Evolutionary conservation across 2,888 invertebrate species (phyloP), one percentile per base, ranked within the genome.

Genomic region (Andrena haemorrhoa): DNA sequence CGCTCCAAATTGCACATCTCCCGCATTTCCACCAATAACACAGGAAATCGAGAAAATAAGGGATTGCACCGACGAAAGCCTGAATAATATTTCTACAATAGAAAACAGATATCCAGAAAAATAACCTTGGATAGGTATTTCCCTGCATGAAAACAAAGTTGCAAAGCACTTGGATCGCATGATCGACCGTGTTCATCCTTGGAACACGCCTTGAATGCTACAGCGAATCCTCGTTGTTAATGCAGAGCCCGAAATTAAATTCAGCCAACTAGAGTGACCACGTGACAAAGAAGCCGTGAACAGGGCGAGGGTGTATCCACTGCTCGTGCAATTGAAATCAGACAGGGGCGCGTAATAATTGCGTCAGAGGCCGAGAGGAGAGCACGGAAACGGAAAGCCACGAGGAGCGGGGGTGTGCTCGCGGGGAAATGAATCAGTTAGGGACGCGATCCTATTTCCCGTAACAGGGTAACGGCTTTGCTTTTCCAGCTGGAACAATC

Each of bases 401-500:
- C 66, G 71, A 72, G 64, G 74, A 61, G 64, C 63, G 23, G 8
- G 23, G n/a, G 49, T 29, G 53, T 66, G 71, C 66, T 86, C 77
- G 76, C 72, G 75, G 10, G 33, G 73, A 80, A 56, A 76, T 75
- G 82, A 81, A 79, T 76, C 83, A 73, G 79, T 76, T 73, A 74
- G 80, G 66, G 68, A 80, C 75, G 77, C 75, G 79, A 88, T 83
- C 76, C 79, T 86, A 86, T 88, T 87, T 82, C 83, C 83, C 51
- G 81, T 79, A 84, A 84, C 83, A 72, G 82, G 86, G 73, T 87
- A 87, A 86, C 77, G 73, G 78, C 75, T 80, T 79, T 79, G 87
- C 80, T 85, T 85, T 83, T 79, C 80, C 88, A 87, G 79, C 80
- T 81, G 79, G 86, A 85, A 85, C 83, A 87, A 83, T 83, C 83